Evolutionary conservation across 2,797 vertebrate genomes (phyloP), one percentile per base, ranked within the genome.

Genomic region (Lepilemur ruficaudatus): DNA sequence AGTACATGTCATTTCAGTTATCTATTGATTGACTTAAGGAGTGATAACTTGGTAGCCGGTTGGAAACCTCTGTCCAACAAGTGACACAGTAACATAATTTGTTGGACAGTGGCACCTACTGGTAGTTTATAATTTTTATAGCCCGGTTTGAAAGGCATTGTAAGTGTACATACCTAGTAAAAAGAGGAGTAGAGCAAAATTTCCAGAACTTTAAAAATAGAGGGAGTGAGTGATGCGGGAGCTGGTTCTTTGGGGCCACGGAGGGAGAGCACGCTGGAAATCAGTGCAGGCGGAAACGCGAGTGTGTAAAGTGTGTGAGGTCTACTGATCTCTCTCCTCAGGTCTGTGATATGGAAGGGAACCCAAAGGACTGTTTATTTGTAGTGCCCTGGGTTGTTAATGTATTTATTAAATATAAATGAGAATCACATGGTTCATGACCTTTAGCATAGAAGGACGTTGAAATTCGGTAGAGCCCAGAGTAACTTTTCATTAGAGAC

Each of bases 81-180:
- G 57, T 65, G 46, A 61, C 89, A 22, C 23, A 55, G 1, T 43
- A 76, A 35, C 14, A 14, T 69, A 52, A n/a, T 90, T 89, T 96
- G 70, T 94, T 79, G 28, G 67, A 84, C 18, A 88, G 84, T 82
- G 95, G 76, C 88, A 96, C 72, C 93, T 88, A 23, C 87, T 85
- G 65, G 78, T 46, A 46, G 22, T 83, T 67, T 85, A 25, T 85
- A 57, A 55, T 95, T 72, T 94, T 93, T 63, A 63, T 91, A 85
- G 69, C n/a, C 25, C n/a, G 35, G 50, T 35, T 69, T 63, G 83
- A 80, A 93, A 96, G 50, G 67, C 43, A 57, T 72, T 97, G 48
- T 43, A 84, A 91, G 57, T 48, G 35, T 14, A 35, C 12, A 41
- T 59, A 13, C 32, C 23, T 52, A 20, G 23, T 65, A 57, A 89